Evolutionary conservation across 2,113 vertebrate species (phyloP), one percentile per base, ranked within the genome.

Genomic region (Petroica traversi): DNA sequence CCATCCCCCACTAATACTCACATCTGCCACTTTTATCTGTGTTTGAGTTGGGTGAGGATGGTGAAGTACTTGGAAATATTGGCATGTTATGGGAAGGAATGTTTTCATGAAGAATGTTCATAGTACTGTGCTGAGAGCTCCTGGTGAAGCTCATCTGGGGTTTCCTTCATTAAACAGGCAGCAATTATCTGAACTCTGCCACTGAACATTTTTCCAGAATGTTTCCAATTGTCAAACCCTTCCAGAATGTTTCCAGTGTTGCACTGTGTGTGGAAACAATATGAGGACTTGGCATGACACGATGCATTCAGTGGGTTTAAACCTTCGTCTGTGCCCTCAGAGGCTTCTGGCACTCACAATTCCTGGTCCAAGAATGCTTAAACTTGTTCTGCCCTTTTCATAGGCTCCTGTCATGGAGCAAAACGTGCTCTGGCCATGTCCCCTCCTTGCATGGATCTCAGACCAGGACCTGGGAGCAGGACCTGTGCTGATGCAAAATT

Each of bases 21-120:
- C 1, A 9, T 78, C 43, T 85, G 41, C 41, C 25, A 49, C 2
- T n/a, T n/a, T n/a, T n/a, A n/a, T n/a, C n/a, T 2, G 0, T n/a
- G 14, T 19, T 67, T 58, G 82, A n/a, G 40, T 19, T 62, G 33
- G n/a, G 31, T 55, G 59, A 40, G 25, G 26, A 58, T 59, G 31
- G 9, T 49, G 24, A 89, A 58, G 34, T 18, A 11, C 34, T 63
- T 85, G 45, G 29, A 83, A 69, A 14, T 79, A 36, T 0, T 76
- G 72, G 6, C 23, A 8, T n/a, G 5, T 29, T 59, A 28, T 9
- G 8, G 67, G 49, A 48, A 69, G 11, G 36, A 64, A 13, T 26
- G 3, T 72, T 57, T 76, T 48, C 28, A 10, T 41, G 41, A 33
- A 18, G 52, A 58, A 8, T 23, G 9, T 12, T 79, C 36, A 3